Conservation (phyloP, 2,888 invertebrate genomes). For the Ormyrus nitidulus region DNA sequence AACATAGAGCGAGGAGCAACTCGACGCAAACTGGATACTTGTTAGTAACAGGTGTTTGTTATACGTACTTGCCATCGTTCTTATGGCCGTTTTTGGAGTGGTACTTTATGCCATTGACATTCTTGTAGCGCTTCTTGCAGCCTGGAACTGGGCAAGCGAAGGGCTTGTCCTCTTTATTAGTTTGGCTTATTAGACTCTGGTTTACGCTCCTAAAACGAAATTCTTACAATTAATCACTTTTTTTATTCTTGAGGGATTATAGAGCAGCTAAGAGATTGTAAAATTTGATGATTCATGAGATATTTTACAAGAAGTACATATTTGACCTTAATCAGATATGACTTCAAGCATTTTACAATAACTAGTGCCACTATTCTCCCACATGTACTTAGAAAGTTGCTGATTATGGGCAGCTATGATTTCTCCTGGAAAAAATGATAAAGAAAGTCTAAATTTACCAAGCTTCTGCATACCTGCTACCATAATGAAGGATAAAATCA, state of each 20-base stretch:
- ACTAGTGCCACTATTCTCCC: constrained; percentile 47
- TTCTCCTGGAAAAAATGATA: constrained; percentile 26
- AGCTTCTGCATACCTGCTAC: constrained; percentile 77
- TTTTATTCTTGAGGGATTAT: constrained; percentile 11
- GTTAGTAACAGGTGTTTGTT: neutral
- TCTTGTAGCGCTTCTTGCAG: constrained; percentile 91
- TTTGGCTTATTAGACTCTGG: constrained; percentile 39
- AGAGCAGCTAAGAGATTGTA: constrained; percentile 42
- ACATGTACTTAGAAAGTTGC: neutral
- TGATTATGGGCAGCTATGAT: neutral
- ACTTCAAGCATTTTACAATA: constrained; percentile 47
- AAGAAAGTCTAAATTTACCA: constrained; percentile 13
- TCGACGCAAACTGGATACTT: too few relatives aligned
- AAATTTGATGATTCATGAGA: constrained; percentile 14
- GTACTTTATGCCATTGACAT: constrained; percentile 92
- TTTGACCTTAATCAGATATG: neutral
- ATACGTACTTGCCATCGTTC: constrained; percentile 77
- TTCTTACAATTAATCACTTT: constrained; percentile 28
- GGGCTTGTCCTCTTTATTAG: constrained; percentile 80
- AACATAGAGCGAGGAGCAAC: too few relatives aligned
- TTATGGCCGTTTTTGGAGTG: constrained; percentile 92
- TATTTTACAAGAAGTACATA: neutral
- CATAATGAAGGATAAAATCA: constrained; percentile 86
- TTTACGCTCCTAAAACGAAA: constrained; percentile 48
- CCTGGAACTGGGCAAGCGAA: constrained; percentile 91